Evolutionary conservation across 2,113 vertebrate genomes (phyloP).

Genomic region (Antechinus flavipes): DNA sequence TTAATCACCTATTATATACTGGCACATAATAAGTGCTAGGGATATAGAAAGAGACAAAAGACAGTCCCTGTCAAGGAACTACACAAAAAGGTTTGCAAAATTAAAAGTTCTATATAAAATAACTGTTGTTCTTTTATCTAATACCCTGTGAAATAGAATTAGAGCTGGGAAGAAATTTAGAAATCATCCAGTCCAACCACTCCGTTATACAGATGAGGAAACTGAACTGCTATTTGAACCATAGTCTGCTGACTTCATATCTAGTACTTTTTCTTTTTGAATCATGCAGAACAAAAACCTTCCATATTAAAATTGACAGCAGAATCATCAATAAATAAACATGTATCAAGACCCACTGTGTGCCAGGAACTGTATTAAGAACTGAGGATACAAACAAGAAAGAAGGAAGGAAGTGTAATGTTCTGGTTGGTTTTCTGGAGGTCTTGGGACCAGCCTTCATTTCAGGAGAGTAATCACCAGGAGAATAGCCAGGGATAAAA

Average conservation of each 20-base stretch:
- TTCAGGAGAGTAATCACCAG: too few relatives aligned
- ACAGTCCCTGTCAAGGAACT: not conserved
- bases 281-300: not conserved
- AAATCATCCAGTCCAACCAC: too few relatives aligned
- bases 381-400: not conserved
- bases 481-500: too few relatives aligned
- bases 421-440: too few relatives aligned
- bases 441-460: too few relatives aligned
- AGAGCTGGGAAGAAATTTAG: not conserved
- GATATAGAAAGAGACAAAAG: not conserved
- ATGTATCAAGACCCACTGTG: not conserved
- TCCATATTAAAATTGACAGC: not conserved
- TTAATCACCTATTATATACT: too few relatives aligned
- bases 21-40: not conserved
- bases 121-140: not conserved
- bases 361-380: not conserved
- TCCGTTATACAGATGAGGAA: not conserved
- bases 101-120: constrained; percentile 36
- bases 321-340: not conserved
- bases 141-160: not conserved
- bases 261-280: not conserved
- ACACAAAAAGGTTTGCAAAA: constrained; percentile 14
- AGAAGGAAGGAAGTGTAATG: too few relatives aligned
- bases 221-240: not conserved
- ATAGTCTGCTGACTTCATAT: not conserved